A percentile compares a stretch with the other conserved stretches of the same genome.
phyloP scores from a whole-genome alignment of 2,888 invertebrate genomes.

The Stenodera caucasica region DNA sequence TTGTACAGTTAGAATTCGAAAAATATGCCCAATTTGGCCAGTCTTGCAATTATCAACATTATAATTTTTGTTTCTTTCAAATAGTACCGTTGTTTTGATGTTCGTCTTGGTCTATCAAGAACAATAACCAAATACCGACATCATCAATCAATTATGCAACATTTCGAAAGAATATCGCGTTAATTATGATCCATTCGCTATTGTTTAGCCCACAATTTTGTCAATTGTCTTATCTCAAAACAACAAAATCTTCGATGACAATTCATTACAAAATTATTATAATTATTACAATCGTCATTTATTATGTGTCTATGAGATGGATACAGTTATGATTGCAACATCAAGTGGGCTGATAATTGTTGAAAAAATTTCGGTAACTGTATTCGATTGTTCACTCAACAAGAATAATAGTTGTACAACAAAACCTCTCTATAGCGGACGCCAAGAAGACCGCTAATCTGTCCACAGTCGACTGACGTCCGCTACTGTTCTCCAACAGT shows the following conservation, averaged over 20 bases:
- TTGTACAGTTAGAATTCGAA: constrained; percentile 18
- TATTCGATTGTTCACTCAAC: constrained; percentile 5
- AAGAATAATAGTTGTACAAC: too few relatives aligned
- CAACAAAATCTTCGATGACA: constrained; percentile 11
- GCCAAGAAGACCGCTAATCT: too few relatives aligned
- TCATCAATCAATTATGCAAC: constrained; percentile 21
- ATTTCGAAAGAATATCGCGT: background rate
- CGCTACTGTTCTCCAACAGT: too few relatives aligned
- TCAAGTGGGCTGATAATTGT: constrained; percentile 10
- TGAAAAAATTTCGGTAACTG: constrained; percentile 8
- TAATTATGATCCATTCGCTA: background rate
- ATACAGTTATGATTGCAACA: constrained; percentile 1
- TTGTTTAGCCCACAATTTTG: background rate
- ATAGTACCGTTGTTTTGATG: constrained; percentile 25
- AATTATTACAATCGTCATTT: background rate
- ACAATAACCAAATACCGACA: constrained; percentile 7
- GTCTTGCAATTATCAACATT: constrained; percentile 21
- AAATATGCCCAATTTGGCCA: constrained; percentile 16
- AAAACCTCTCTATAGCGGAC: too few relatives aligned
- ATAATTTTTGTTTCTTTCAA: constrained; percentile 13
- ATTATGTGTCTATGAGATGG: background rate
- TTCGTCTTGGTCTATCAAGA: constrained; percentile 13
- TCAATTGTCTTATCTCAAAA: constrained; percentile 11
- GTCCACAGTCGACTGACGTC: too few relatives aligned
- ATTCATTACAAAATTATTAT: constrained; percentile 4